These are phyloP conservation scores for cat (Felis catus) DNA, from an alignment of 2,113 vertebrate species.

Conservation along the genomic window DNA sequence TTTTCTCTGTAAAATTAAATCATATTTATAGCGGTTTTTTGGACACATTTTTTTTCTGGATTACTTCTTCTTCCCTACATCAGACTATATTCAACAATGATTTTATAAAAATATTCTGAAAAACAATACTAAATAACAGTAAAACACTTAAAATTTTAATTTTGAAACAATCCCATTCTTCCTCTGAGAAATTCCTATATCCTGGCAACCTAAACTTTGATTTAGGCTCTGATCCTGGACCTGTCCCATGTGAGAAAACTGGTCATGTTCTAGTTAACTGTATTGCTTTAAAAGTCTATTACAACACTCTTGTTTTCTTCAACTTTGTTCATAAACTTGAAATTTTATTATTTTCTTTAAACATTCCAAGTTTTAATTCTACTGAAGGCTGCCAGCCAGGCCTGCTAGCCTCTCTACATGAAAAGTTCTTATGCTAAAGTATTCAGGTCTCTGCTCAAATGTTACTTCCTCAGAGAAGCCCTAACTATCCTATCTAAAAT, in stretches of 20 bases:
- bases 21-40: background rate
- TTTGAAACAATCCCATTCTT: constrained; percentile 5
- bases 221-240: background rate
- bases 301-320: background rate
- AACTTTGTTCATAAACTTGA: background rate
- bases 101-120: constrained; percentile 14
- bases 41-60: background rate
- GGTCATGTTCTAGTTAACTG: background rate
- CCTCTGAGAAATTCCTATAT: background rate
- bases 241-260: background rate
- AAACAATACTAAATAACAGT: background rate
- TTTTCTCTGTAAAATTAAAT: constrained; percentile 12
- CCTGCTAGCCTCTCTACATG: background rate
- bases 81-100: background rate
- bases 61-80: background rate
- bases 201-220: background rate
- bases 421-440: background rate
- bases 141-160: constrained; percentile 6
- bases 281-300: background rate
- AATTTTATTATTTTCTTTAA: constrained; percentile 20
- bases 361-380: background rate
- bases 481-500: background rate
- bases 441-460: background rate
- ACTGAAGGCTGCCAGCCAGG: background rate
- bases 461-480: background rate